These are phyloP conservation scores for Leucania comma DNA, from an alignment of 2,888 invertebrate species.

Conservation along the genomic window DNA sequence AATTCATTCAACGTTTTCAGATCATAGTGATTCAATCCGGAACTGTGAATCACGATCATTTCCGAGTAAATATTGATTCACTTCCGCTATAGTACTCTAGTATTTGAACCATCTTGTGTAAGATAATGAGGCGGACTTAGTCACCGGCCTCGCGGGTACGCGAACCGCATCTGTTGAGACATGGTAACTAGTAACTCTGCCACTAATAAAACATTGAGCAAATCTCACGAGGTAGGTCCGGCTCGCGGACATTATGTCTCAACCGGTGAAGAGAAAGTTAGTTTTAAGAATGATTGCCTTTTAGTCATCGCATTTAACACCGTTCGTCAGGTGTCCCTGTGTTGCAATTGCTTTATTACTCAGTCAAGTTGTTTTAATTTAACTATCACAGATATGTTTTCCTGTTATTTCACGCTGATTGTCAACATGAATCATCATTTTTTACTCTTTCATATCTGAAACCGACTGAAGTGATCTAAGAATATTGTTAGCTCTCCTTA, in stretches of 20 bases:
- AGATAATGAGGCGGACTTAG: constrained; percentile 55
- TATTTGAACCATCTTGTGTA: constrained; percentile 64
- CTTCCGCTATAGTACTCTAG: constrained; percentile 76
- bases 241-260: constrained; percentile 29
- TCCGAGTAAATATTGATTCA: constrained; percentile 85
- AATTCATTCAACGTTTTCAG: constrained; percentile 51
- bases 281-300: constrained; percentile 50
- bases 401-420: constrained; percentile 9
- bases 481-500: not conserved
- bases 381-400: constrained; percentile 13
- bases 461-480: not conserved
- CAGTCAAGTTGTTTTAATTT: not conserved
- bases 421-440: not conserved
- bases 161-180: constrained; percentile 17
- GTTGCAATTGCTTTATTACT: constrained; percentile 16
- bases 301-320: constrained; percentile 53
- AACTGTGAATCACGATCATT: constrained; percentile 81
- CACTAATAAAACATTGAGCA: constrained; percentile 4
- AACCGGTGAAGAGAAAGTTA: constrained; percentile 51
- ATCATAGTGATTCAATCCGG: constrained; percentile 77
- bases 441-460: not conserved
- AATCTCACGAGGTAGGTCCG: constrained; percentile 39
- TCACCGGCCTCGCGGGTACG: constrained; percentile 28
- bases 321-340: constrained; percentile 4
- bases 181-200: not conserved